A percentile compares a stretch with the other conserved stretches of the same genome.
These are phyloP conservation scores for Chauna torquata DNA, from an alignment of 2,113 vertebrate genomes.

Conservation along the genomic window DNA sequence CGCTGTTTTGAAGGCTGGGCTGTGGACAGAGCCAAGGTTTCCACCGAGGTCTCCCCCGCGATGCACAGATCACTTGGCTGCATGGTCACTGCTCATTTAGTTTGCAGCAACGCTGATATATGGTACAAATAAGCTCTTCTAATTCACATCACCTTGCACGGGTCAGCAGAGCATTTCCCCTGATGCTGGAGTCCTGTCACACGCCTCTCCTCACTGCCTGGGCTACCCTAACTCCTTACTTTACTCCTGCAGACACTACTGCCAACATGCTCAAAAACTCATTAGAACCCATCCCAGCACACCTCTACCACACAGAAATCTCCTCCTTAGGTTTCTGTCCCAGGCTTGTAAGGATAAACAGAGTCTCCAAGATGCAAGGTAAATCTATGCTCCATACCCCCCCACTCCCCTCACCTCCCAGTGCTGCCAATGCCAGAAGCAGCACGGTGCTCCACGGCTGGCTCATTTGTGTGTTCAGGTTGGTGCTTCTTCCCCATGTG, in stretches of 20 bases:
- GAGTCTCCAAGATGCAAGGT: neutral
- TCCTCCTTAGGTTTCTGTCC: neutral
- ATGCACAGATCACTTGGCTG: neutral
- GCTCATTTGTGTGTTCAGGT: neutral
- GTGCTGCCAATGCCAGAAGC: neutral
- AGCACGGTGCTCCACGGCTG: neutral
- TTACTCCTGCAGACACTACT: neutral
- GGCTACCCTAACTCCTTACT: neutral
- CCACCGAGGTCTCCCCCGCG: neutral
- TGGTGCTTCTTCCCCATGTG: neutral
- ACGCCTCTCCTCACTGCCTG: neutral
- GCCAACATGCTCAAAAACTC: rapidly evolving
- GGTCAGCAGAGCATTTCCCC: neutral
- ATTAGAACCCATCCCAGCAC: neutral
- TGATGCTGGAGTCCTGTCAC: neutral
- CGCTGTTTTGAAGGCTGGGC: neutral
- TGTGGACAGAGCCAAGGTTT: neutral
- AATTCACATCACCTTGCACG: neutral
- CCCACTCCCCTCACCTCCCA: neutral
- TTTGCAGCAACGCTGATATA: neutral
- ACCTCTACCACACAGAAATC: neutral
- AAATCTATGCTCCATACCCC: rapidly evolving
- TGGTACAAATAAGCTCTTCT: neutral
- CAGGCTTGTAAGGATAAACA: neutral
- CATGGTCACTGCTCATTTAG: neutral